Base-by-base conservation (phyloP, 1,140 invertebrate genomes). In the Cepaea nemoralis region DNA sequence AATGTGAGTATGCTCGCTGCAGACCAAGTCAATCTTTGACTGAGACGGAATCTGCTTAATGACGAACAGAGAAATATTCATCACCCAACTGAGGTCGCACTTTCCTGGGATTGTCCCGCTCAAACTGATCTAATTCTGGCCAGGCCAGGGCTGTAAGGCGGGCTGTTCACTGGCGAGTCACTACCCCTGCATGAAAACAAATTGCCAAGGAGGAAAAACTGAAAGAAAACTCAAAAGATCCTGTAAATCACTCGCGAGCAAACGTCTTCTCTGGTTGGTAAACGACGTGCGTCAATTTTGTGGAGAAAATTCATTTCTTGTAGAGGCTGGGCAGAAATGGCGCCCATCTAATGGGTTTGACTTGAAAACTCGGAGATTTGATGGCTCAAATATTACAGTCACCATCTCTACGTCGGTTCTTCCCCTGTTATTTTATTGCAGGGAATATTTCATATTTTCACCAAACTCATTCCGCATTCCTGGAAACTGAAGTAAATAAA, bases 251-350 rank as follows among this genome's bases (percentile, higher is more conserved):
- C 59, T 63, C 59, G 5, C 22, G 10, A 63, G 59, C 27, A 63
- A 63, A 63, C 59, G 10, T 2, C n/a, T 63, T 63, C 19, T 16
- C 14, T 37, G 69, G 24, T 22, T 10, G 24, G 35, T 1, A 40
- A 70, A 40, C 35, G n/a, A 70, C 39, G 40, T 24, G 33, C 35
- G 40, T 70, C 40, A 70, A 70, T 70, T 42, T 70, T 40, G 3
- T 40, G n/a, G 39, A 2, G 69, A 70, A 70, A 70, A 70, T 40
- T 70, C 69, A 70, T 70, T 70, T 70, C 37, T 0, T 40, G 69
- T 40, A 70, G 35, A 5, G 19, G 10, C 24, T 0, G 2, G 5
- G 69, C 24, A 42, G 27, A 70, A 40, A 39, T 70, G 69, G 69
- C 69, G 69, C 37, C 40, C 37, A 6, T 14, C 69, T 70, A 70